Evolutionary conservation across 2,888 invertebrate species (phyloP).

Genomic region (Lissocephala sabroskyi): DNA sequence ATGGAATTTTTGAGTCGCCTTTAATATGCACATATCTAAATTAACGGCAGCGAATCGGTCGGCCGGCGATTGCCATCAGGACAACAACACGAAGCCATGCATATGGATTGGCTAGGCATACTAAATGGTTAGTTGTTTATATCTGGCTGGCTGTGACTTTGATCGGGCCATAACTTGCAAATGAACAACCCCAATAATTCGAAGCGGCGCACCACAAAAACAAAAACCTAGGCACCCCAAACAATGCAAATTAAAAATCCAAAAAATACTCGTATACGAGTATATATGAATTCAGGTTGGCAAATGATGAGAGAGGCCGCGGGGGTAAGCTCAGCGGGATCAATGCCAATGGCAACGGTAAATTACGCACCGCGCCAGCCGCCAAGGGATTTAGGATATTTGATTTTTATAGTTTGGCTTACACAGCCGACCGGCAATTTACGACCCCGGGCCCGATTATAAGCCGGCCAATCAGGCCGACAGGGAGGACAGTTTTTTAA

Average conservation of each 20-base stretch:
- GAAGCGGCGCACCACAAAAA: background rate
- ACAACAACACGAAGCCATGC: background rate
- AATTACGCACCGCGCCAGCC: conserved; percentile 24
- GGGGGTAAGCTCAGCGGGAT: conserved; percentile 64
- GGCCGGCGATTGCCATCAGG: too few species aligned
- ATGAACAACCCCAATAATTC: conserved; percentile 13
- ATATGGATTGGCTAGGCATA: too few species aligned
- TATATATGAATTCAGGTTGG: conserved; percentile 16
- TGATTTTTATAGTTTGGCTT: background rate
- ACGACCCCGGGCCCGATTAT: background rate
- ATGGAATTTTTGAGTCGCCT: too few species aligned
- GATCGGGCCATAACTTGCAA: conserved; percentile 44
- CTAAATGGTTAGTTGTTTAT: conserved; percentile 37
- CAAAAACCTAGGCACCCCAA: background rate
- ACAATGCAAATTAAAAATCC: background rate
- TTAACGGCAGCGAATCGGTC: too few species aligned
- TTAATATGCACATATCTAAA: too few species aligned
- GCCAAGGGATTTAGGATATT: background rate
- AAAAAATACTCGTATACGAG: too few species aligned
- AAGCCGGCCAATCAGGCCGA: background rate
- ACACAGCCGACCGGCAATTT: background rate
- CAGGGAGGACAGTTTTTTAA: too few species aligned
- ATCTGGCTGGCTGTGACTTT: conserved; percentile 20
- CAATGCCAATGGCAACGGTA: conserved; percentile 36
- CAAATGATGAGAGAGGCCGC: conserved; percentile 54